Base-by-base conservation (phyloP, 64 coral and sea anemone genomes). In the Stichodactyla mertensii region DNA sequence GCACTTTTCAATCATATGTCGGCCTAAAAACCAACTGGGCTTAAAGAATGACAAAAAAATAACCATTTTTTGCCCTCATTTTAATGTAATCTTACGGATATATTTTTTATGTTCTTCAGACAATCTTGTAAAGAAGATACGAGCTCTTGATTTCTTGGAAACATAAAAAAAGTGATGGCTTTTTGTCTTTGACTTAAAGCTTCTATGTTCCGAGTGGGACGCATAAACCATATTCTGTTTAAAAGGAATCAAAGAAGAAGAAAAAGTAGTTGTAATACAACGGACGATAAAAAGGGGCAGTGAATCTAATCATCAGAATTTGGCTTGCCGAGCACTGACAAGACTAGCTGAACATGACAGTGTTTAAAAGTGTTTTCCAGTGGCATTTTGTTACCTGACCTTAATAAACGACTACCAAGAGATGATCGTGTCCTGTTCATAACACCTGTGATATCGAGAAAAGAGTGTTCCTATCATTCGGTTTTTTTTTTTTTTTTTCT, bases 51-150 rank as follows among this genome's bases (percentile, higher is more conserved):
- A 27, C 23, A 36, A 27, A 27, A 11, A 10, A 27, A 27, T 31
- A 1, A 11, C 11, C 4, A 2, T 36, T 71, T 74, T 23, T 18
- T 13, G 69, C 22, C 23, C 10, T 74, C 27, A 27, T 9, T 31
- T 27, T 74, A 9, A 31, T 31, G 28, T 31, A 31, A 20, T 82
- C 97, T 93, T 88, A 99, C 97, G 23, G 97, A 89, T 87, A 99
- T 92, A 77, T 92, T 95, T 64, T 99, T 99, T 18, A 99, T 88
- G 78, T 99, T 91, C 70, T 99, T 99, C 58, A 99, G 88, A 55
- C 93, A 95, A 22, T 99, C 91, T 74, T 99, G 97, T 52, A 99
- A 78, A 36, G 93, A 99, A 27, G 86, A 85, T 23, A 89, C 87
- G 9, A 90, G 86, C 71, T 99, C 97, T 78, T 77, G 81, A 86